Evolutionary conservation across 2,113 vertebrate species (phyloP), one percentile per base, ranked within the genome.

Genomic region (Corythoichthys haematopterus): DNA sequence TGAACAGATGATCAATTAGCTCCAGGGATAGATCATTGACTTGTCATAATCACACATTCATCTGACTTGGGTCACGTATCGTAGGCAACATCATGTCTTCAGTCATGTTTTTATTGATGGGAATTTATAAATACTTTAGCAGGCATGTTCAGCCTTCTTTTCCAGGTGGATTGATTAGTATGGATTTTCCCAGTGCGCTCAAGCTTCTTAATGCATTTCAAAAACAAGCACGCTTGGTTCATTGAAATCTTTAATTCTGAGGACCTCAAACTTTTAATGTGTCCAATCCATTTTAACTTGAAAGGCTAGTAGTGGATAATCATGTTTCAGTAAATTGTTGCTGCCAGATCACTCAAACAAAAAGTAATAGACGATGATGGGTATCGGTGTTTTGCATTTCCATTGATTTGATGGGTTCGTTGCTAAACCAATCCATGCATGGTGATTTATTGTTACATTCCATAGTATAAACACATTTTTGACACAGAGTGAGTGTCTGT

Each of bases 1-100:
- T 46, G 12, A 62, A 62, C 20, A 62, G 35, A 57, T 57, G 33
- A 36, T 57, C 55, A 62, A 62, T 28, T 46, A 33, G 20, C 59
- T 46, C 38, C 40, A 28, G n/a, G 59, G 16, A 10, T 6, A 28
- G 11, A 33, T 62, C 12, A n/a, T 14, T 33, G 13, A 28, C 60
- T 62, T 33, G 12, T 62, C 43, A 33, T 62, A 28, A 62, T 35
- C 43, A 46, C 58, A 13, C 43, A 28, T 40, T 62, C 6, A n/a
- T 46, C 16, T 45, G 59, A n/a, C n/a, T 45, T 46, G 20, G 13
- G n/a, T 6, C 16, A 38, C n/a, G 35, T 61, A 11, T 38, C n/a
- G 3, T 6, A 9, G 57, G 57, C 16, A 59, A 10, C 57, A 59
- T 14, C 55, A 36, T 3, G 55, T 13, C 33, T n/a, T n/a, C 1